Conservation (phyloP, 2,113 vertebrate genomes). For the Megaceryle torquata region DNA sequence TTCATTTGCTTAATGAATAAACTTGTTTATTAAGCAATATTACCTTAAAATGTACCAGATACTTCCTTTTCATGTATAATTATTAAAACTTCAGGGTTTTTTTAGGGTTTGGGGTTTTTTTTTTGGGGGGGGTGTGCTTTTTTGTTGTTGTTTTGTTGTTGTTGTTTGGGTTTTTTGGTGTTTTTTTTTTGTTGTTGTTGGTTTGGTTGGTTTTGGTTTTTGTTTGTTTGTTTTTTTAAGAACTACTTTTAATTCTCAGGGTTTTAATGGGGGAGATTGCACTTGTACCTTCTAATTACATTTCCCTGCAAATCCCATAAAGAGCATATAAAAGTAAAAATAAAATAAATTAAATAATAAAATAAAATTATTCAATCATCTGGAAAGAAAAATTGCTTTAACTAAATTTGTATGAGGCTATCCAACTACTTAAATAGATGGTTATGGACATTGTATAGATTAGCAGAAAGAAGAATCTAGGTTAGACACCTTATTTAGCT, state of each 20-base stretch:
- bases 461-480: not conserved
- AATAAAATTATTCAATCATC: not conserved
- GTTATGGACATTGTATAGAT: not conserved
- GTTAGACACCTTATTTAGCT: not conserved
- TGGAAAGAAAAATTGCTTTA: not conserved
- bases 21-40: not conserved
- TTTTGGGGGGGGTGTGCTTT: not conserved
- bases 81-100: not conserved
- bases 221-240: not conserved
- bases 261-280: not conserved
- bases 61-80: not conserved
- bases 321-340: not conserved
- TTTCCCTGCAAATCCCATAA: not conserved
- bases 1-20: not conserved
- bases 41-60: not conserved
- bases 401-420: not conserved
- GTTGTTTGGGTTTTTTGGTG: no score
- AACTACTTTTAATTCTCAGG: not conserved
- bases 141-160: no score
- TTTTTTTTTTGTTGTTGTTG: no score
- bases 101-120: not conserved
- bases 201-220: no score
- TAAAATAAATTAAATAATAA: not conserved
- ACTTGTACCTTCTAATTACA: not conserved
- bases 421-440: not conserved